Conservation (phyloP, 2,888 invertebrate species). For the Tromatobia lineatoria region DNA sequence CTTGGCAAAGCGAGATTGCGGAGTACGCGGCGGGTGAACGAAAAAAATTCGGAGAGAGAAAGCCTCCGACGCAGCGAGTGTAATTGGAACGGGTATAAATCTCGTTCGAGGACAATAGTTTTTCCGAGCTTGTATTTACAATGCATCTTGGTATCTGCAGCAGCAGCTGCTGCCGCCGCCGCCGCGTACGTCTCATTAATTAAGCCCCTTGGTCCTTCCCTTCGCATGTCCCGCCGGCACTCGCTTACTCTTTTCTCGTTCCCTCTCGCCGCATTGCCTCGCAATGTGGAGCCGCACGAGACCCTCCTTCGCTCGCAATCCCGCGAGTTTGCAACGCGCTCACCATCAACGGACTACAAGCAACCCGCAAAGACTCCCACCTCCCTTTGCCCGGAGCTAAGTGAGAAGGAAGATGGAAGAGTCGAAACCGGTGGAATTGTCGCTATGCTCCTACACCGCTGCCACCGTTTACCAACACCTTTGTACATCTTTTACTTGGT, state of each 20-base stretch:
- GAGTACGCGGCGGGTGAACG: slow-evolving; percentile 36
- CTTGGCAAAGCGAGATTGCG: slow-evolving; percentile 32
- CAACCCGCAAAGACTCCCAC: not conserved
- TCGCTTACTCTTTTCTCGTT: slow-evolving; percentile 54
- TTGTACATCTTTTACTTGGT: slow-evolving; percentile 23
- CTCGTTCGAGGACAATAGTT: slow-evolving; percentile 83
- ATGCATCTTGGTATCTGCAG: slow-evolving; percentile 83
- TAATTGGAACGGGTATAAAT: slow-evolving; percentile 84
- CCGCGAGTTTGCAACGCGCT: slow-evolving; percentile 10
- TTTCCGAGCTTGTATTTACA: slow-evolving; percentile 81
- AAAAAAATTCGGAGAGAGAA: slow-evolving; percentile 36
- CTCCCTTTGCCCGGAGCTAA: not conserved
- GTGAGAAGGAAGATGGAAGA: slow-evolving; percentile 19
- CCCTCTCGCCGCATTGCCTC: slow-evolving; percentile 57
- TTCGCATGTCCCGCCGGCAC: slow-evolving; percentile 61
- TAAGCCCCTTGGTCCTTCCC: slow-evolving; percentile 76
- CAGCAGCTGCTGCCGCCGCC: slow-evolving; percentile 72
- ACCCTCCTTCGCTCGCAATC: slow-evolving; percentile 20
- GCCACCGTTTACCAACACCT: slow-evolving; percentile 59
- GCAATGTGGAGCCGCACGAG: slow-evolving; percentile 68
- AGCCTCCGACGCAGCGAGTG: slow-evolving; percentile 72
- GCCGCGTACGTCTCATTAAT: slow-evolving; percentile 84
- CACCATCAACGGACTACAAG: slow-evolving; percentile 22
- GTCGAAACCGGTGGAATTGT: not conserved
- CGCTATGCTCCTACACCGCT: slow-evolving; percentile 52